phyloP scores from a whole-genome alignment of 2,888 invertebrate genomes.

The Dorcus parallelipipedus region DNA sequence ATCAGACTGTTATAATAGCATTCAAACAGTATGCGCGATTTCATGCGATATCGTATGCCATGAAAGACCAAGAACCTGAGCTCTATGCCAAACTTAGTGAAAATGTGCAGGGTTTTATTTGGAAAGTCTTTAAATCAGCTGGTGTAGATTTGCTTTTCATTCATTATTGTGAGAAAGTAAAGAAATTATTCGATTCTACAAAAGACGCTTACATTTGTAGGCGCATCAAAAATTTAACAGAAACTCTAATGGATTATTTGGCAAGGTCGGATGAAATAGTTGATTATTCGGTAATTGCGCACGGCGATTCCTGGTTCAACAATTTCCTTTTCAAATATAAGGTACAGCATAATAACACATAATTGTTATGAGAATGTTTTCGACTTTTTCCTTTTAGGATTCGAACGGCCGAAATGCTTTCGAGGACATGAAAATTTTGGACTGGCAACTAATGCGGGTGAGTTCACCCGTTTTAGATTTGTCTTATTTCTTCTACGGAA shows the following conservation, averaged over 20 bases:
- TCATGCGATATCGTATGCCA: slow-evolving; percentile 27
- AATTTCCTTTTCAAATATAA: slow-evolving; percentile 6
- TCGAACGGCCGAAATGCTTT: too few species aligned
- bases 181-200: too few species aligned
- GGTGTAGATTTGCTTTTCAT: too few species aligned
- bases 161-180: too few species aligned
- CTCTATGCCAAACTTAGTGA: slow-evolving; percentile 2
- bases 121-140: too few species aligned
- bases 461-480: slow-evolving; percentile 1
- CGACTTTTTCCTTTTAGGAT: neutral
- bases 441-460: slow-evolving; percentile 1
- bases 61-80: slow-evolving; percentile 21
- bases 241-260: too few species aligned
- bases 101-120: too few species aligned
- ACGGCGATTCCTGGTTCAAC: slow-evolving; percentile 22
- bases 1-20: too few species aligned
- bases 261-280: neutral
- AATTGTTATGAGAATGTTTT: too few species aligned
- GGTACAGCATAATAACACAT: neutral
- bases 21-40: slow-evolving; percentile 12
- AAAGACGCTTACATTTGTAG: too few species aligned
- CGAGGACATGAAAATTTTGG: slow-evolving; percentile 1
- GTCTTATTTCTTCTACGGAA: slow-evolving; percentile 4
- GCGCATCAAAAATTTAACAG: too few species aligned
- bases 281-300: slow-evolving; percentile 7